Base-by-base conservation (phyloP, 1,140 invertebrate species). In the Cepaea nemoralis region DNA sequence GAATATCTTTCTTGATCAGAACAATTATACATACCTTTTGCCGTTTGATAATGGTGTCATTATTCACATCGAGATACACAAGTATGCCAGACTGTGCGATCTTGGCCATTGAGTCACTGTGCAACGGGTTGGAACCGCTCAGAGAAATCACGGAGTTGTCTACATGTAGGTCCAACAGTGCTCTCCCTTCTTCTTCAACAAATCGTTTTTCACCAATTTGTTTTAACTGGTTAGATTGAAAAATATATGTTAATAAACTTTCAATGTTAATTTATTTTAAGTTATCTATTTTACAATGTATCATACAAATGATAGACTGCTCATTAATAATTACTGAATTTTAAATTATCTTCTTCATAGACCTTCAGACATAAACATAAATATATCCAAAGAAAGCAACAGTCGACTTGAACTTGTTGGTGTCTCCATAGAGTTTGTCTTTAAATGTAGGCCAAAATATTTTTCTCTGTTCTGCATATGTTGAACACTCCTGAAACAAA, bases 41-140 rank as follows among this genome's bases (percentile, higher is more conserved):
- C 40, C 90, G 79, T 16, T 86, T 79, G 6, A 88, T 50, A 33
- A 91, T 89, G 50, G 88, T 86, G 6, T 84, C 63, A 35, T 83
- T 83, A 35, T 82, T 71, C 14, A 87, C 86, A 80, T 91, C 90
- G 12, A 91, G 67, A 74, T 88, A 91, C 1, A 90, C 82, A 3
- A 91, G 84, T 0, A 83, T 80, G 0, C 88, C 88, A 37, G 82
- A 81, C 48, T 83, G 81, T 5, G 83, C 73, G 14, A 89, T 55
- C 37, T 89, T 83, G 14, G 80, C 67, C 88, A 90, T 89, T 6
- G 88, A 81, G n/a, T 78, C 39, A n/a, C 66, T 35, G 59, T 89
- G 84, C 70, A 91, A 84, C 0, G 89, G 88, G 71, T 91, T 90
- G 0, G 89, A 91, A 12, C 89, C 90, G 22, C 87, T 88, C 19